phyloP scores from a whole-genome alignment of 2,888 invertebrate species.

The Orthosia cruda region DNA sequence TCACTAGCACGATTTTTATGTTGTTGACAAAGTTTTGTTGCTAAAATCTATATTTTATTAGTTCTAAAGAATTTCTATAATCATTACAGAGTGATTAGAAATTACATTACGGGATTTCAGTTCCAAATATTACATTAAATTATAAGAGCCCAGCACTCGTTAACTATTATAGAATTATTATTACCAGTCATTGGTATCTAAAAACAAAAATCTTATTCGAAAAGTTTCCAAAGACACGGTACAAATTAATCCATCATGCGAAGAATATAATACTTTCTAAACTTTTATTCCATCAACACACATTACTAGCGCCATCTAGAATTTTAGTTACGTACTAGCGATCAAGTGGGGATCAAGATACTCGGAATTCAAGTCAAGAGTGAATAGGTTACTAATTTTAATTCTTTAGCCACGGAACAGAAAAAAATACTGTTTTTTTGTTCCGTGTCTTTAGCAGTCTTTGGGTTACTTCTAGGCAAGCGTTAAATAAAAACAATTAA shows the following conservation, averaged over 20 bases:
- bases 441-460: too few species aligned
- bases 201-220: background rate
- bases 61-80: background rate
- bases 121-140: background rate
- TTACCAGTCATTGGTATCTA: background rate
- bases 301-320: slow-evolving; percentile 2
- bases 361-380: too few species aligned
- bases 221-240: background rate
- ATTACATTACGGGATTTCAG: background rate
- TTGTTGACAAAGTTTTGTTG: background rate
- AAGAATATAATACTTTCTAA: slow-evolving; percentile 12
- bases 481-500: too few species aligned
- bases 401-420: too few species aligned
- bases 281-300: background rate
- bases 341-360: background rate
- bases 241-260: background rate
- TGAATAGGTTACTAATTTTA: too few species aligned
- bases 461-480: too few species aligned
- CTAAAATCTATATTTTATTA: background rate
- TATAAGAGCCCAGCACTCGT: too few species aligned
- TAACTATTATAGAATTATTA: background rate
- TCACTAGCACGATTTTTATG: background rate
- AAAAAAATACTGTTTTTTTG: too few species aligned
- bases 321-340: background rate
- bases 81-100: accelerated